Evolutionary conservation across 2,113 vertebrate species (phyloP).

Genomic region (Lepidothrix coronata): DNA sequence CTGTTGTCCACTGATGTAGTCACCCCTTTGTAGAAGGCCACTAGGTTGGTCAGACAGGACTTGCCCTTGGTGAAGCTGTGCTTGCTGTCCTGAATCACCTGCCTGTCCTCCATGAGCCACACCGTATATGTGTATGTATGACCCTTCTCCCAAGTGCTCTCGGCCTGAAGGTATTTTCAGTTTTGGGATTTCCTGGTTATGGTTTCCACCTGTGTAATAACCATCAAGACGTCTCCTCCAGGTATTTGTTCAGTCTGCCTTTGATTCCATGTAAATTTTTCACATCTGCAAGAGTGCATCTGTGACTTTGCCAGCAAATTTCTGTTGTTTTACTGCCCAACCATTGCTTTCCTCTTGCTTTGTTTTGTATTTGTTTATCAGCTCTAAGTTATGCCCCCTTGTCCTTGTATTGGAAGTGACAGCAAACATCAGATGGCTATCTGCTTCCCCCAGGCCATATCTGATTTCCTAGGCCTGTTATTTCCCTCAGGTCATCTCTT

Average conservation of each 20-base stretch:
- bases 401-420: background rate
- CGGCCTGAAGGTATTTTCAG: background rate
- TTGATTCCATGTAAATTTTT: constrained; percentile 27
- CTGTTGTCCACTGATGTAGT: background rate
- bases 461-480: background rate
- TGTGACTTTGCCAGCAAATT: background rate
- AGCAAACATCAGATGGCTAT: background rate
- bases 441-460: background rate
- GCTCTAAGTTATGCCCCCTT: background rate
- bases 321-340: background rate
- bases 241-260: constrained; percentile 14
- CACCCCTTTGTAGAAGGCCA: background rate
- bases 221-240: background rate
- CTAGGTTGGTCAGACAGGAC: background rate
- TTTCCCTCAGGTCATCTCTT: background rate
- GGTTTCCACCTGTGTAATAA: background rate
- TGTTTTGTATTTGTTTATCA: background rate
- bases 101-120: background rate
- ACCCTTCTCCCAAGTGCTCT: background rate
- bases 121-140: background rate
- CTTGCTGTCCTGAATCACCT: background rate
- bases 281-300: background rate
- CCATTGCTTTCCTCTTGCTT: background rate
- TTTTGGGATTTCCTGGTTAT: background rate
- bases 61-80: background rate